These are phyloP conservation scores for Meta bourneti DNA, from an alignment of 2,888 invertebrate species.

Conservation along the genomic window DNA sequence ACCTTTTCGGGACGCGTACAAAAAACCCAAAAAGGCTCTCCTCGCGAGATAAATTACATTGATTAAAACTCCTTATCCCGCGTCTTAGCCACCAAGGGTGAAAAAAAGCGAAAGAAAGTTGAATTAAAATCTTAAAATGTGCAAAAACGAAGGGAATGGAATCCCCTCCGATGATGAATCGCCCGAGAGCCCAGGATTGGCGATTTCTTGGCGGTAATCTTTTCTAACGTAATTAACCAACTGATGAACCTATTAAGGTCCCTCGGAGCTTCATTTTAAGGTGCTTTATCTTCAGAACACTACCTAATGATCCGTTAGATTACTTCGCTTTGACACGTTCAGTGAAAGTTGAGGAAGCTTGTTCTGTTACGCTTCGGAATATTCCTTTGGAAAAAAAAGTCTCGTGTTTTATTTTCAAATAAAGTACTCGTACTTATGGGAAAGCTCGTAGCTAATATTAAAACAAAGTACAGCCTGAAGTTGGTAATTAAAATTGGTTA, in stretches of 20 bases:
- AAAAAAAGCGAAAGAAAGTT: conserved; percentile 41
- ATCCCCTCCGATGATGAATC: conserved; percentile 64
- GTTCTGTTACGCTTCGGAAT: background rate
- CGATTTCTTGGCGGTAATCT: conserved; percentile 61
- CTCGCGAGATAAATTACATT: conserved; percentile 61
- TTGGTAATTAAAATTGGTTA: too few relatives aligned
- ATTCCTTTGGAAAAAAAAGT: too few relatives aligned
- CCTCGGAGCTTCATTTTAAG: conserved; percentile 62
- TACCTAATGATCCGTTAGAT: conserved; percentile 55
- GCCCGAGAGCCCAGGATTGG: conserved; percentile 32
- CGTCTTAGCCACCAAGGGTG: conserved; percentile 5
- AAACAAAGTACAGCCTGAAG: too few relatives aligned
- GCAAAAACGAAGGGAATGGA: conserved; percentile 42
- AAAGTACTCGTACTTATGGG: too few relatives aligned
- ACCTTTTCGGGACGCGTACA: conserved; percentile 26
- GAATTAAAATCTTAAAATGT: conserved; percentile 58
- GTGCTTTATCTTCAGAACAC: conserved; percentile 57
- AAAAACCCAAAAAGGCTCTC: conserved; percentile 16
- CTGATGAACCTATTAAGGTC: conserved; percentile 68
- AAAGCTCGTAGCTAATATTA: too few relatives aligned
- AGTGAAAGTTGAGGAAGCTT: background rate
- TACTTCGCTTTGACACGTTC: conserved; percentile 31
- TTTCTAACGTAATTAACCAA: conserved; percentile 69
- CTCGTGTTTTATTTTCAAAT: too few relatives aligned
- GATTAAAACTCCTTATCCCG: conserved; percentile 60